Base-by-base conservation (phyloP, 2,113 vertebrate species). In the Morone chrysops region DNA sequence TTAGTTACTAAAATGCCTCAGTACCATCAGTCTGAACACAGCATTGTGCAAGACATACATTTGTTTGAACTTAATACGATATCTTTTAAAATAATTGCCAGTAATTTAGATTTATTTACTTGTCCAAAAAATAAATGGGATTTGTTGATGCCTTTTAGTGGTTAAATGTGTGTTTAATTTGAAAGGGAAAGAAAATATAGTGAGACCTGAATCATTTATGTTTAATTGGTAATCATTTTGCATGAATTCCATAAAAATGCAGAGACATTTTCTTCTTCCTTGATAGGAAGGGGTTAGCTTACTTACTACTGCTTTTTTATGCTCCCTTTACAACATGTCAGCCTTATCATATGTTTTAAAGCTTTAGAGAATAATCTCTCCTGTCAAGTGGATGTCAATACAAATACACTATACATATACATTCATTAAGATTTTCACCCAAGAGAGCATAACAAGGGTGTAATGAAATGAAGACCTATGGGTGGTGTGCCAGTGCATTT, bases 391-490 rank as follows among this genome's bases (percentile, higher is more conserved):
- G 48, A 47, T 61, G 59, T 69, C 76, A 48, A 22, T 17, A 13
- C 50, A 70, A 62, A 13, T 65, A 75, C 18, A 43, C 31, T 62
- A 50, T 40, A 75, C 16, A 22, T 71, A 60, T 48, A 38, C 68
- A 75, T 75, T 69, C 69, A 78, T 90, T 81, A 79, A 69, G 20
- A 66, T 36, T 36, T 41, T 14, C 63, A 59, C 72, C 59, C 79
- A 20, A 25, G 73, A 77, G 84, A 85, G 22, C 20, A n/a, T 62
- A 61, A 71, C 43, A 47, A 54, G 17, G 8, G 1, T 0, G 4
- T 63, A 51, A 79, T 86, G 69, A 78, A 87, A 86, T 76, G 65
- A 51, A 81, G 80, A 85, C 74, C 70, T 61, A 56, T 77, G 82
- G 80, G 73, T 73, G 61, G 48, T 56, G 53, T 65, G 54, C 20